Conservation (phyloP, 2,797 vertebrate species). For the Alfaro cultratus region DNA sequence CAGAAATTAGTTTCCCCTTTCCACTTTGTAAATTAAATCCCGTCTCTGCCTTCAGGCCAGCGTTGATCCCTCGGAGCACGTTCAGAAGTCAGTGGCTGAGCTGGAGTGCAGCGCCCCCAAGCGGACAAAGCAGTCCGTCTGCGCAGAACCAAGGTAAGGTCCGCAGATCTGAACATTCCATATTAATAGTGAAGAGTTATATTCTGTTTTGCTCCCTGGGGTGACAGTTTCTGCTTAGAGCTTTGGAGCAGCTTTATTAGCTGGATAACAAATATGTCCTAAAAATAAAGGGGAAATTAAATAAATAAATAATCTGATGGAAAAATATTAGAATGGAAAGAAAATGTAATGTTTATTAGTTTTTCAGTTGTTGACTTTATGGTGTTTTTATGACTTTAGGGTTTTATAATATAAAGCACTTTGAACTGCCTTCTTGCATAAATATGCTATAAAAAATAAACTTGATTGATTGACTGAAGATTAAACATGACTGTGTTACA, state of each 20-base stretch:
- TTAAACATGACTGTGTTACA: neutral
- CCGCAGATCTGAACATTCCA: conserved; percentile 16
- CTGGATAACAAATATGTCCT: neutral
- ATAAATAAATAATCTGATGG: neutral
- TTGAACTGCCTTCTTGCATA: too few species aligned
- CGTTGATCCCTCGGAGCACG: neutral
- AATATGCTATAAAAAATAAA: too few species aligned
- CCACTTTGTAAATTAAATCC: neutral
- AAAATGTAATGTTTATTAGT: too few species aligned
- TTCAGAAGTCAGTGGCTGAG: neutral
- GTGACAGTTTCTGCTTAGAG: neutral
- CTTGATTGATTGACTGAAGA: too few species aligned
- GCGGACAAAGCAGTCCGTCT: neutral
- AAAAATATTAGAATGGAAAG: neutral
- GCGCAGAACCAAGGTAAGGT: neutral
- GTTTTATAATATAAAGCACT: too few species aligned
- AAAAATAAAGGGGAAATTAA: neutral
- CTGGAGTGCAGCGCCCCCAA: neutral
- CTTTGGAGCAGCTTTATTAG: neutral
- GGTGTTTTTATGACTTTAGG: too few species aligned
- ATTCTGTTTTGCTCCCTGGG: neutral
- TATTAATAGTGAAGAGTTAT: neutral
- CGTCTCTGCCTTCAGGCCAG: neutral
- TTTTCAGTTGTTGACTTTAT: too few species aligned
- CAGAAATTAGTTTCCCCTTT: neutral